Base-by-base conservation (phyloP, 1,140 invertebrate species). In the Tetragnatha versicolor region DNA sequence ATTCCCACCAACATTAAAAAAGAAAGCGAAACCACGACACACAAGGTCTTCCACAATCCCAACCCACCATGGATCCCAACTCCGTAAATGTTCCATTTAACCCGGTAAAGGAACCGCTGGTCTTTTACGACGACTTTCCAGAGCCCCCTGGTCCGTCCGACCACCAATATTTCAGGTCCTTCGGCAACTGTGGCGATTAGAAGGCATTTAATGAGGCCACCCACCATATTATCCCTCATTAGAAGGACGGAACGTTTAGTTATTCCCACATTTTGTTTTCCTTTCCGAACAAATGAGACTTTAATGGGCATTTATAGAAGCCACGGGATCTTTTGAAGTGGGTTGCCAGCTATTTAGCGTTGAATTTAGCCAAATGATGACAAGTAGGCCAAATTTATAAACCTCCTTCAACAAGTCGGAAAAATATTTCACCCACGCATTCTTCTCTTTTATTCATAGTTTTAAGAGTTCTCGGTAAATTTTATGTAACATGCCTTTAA, bases 261-360 rank as follows among this genome's bases (percentile, higher is more conserved):
- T 65, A 37, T 42, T 27, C 37, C 27, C 12, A 22, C 3, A n/a
- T n/a, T n/a, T n/a, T n/a, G n/a, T n/a, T n/a, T n/a, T n/a, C n/a
- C n/a, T n/a, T n/a, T n/a, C n/a, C n/a, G n/a, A n/a, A n/a, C n/a
- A n/a, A n/a, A n/a, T n/a, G n/a, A n/a, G n/a, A n/a, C n/a, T n/a
- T n/a, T 65, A 65, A 65, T 65, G 6, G 61, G 61, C 61, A 65
- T 39, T n/a, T n/a, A n/a, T n/a, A n/a, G n/a, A n/a, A n/a, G n/a
- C n/a, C n/a, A n/a, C n/a, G n/a, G n/a, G n/a, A n/a, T n/a, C n/a
- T n/a, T n/a, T n/a, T n/a, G n/a, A n/a, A n/a, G n/a, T n/a, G n/a
- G n/a, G n/a, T n/a, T n/a, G n/a, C n/a, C n/a, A n/a, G n/a, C n/a
- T n/a, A n/a, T n/a, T n/a, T n/a, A n/a, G n/a, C n/a, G n/a, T n/a